These are phyloP conservation scores for Agonopterix subpropinquella DNA, from an alignment of 2,888 invertebrate species.

Conservation along the genomic window DNA sequence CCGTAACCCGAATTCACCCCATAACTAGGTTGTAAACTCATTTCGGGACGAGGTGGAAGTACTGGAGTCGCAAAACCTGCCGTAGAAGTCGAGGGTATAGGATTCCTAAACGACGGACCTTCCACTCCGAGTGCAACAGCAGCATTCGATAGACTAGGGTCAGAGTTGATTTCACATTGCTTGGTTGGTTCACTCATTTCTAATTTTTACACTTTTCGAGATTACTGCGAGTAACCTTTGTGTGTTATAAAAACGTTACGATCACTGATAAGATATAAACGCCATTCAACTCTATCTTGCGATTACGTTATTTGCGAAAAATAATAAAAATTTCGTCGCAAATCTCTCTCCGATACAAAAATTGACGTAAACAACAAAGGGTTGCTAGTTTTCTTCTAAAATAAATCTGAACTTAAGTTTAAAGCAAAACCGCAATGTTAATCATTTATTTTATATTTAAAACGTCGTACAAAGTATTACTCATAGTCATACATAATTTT, in stretches of 20 bases:
- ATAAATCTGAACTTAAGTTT: too few species aligned
- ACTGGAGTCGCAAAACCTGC: slow-evolving; percentile 30
- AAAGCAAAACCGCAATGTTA: too few species aligned
- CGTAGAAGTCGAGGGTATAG: slow-evolving; percentile 38
- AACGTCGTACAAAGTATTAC: too few species aligned
- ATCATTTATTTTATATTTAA: too few species aligned
- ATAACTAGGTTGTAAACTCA: slow-evolving; percentile 33
- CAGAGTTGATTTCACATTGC: slow-evolving; percentile 40
- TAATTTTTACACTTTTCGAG: slow-evolving; percentile 11
- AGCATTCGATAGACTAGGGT: slow-evolving; percentile 40
- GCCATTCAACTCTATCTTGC: slow-evolving; percentile 17
- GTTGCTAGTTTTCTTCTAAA: too few species aligned
- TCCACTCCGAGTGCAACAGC: slow-evolving; percentile 23
- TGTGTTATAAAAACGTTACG: slow-evolving; percentile 13
- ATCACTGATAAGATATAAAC: slow-evolving; percentile 24
- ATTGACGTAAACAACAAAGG: not conserved
- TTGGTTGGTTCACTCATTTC: slow-evolving; percentile 51
- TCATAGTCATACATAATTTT: too few species aligned
- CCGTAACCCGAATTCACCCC: slow-evolving; percentile 30
- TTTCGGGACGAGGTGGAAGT: slow-evolving; percentile 52
- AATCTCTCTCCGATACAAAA: not conserved
- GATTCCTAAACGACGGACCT: slow-evolving; percentile 37
- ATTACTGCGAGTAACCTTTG: slow-evolving; percentile 20
- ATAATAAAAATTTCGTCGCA: not conserved
- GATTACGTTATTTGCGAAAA: slow-evolving; percentile 5